Base-by-base conservation (phyloP, 1,140 invertebrate genomes). In the Cyclargus thomasi region DNA sequence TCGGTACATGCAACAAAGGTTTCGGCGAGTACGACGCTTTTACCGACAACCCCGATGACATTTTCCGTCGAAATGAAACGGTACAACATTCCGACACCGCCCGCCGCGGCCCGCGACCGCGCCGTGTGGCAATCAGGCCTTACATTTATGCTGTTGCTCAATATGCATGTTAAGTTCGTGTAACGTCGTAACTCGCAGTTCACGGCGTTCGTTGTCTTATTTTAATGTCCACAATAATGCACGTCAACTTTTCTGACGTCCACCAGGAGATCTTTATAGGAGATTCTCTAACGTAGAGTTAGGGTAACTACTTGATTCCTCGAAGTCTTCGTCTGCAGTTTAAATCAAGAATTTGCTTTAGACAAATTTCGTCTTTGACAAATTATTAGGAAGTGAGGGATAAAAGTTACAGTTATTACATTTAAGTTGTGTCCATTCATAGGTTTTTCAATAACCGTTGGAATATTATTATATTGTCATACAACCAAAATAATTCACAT, bases 101-200 rank as follows among this genome's bases (percentile, higher is more conserved):
- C 39, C 39, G 39, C 39, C 29, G 29, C 29, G 29, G 1, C 29
- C 29, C 29, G 29, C 29, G 29, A 29, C 5, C 29, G 29, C 29
- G 39, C 39, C 39, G 77, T 90, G 81, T 88, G 81, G 86, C 86
- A 90, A 90, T 77, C 76, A 74, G 68, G 74, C 77, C 81, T 83
- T 85, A 87, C 82, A 81, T 79, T 82, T 71, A 80, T 20, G 73
- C 74, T 74, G 77, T 90, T 90, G 87, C 87, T 78, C 85, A 87
- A 89, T 80, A 80, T 79, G 71, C 78, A 76, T 78, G 77, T 80
- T 80, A 74, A 81, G 68, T 72, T 74, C 67, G 70, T 69, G 72
- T 78, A 74, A 74, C 68, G 68, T 65, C 23, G 65, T 67, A 67
- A 67, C 53, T 59, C 35, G 65, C 18, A 59, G 55, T 18, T 18